Evolutionary conservation across 1,140 invertebrate genomes (phyloP).

Genomic region (Linepithema humile): DNA sequence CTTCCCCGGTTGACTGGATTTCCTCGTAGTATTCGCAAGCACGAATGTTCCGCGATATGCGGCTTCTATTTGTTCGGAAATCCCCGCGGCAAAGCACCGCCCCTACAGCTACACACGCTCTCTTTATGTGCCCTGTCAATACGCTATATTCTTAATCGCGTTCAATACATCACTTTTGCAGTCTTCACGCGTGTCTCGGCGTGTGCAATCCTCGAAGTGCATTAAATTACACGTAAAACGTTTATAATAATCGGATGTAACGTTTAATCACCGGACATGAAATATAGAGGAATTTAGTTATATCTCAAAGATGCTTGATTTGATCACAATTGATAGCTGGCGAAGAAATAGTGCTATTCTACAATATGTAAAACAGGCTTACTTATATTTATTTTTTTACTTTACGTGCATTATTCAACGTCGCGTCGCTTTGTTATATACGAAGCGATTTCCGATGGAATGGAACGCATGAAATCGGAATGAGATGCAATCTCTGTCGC

Average conservation of each 20-base stretch:
- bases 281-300: too few relatives aligned
- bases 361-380: too few relatives aligned
- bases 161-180: not conserved
- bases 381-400: not conserved
- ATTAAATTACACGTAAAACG: not conserved
- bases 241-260: too few relatives aligned
- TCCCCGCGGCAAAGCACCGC: slow-evolving; percentile 54
- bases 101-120: not conserved
- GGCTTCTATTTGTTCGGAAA: slow-evolving; percentile 59
- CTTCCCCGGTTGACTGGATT: slow-evolving; percentile 33
- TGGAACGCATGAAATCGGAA: slow-evolving; percentile 10
- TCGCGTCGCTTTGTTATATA: not conserved
- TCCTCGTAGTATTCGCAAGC: slow-evolving; percentile 41
- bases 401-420: not conserved
- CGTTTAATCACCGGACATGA: too few relatives aligned
- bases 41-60: slow-evolving; percentile 9
- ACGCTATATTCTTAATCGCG: not conserved
- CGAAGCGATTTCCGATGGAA: slow-evolving; percentile 1
- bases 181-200: not conserved
- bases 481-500: slow-evolving; percentile 23
- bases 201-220: not conserved
- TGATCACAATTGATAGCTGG: too few relatives aligned
- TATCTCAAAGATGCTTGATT: too few relatives aligned
- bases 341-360: too few relatives aligned
- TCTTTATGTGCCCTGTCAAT: not conserved